phyloP scores from a whole-genome alignment of 53 echinoderm and acorn worm species.

The Hippasteria phrygiana region DNA sequence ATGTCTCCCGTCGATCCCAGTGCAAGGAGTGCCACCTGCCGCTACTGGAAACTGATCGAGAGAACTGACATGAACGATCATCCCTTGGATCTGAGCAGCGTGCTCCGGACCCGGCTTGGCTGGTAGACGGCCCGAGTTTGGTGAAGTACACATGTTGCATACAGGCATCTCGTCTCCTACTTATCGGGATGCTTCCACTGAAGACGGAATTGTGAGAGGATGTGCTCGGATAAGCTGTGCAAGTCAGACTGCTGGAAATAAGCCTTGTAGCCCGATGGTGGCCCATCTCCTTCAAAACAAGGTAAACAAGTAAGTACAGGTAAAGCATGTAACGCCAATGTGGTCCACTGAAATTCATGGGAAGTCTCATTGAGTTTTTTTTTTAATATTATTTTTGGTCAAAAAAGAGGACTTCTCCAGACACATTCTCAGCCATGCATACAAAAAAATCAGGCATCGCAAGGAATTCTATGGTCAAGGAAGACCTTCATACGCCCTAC shows the following conservation, averaged over 20 bases:
- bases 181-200: background rate
- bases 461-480: no score
- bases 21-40: conserved; percentile 55
- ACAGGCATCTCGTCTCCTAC: background rate
- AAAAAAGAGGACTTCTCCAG: no score
- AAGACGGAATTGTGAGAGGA: background rate
- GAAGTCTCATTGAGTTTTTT: no score
- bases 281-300: conserved; percentile 32
- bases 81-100: no score
- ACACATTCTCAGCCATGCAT: no score
- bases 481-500: no score
- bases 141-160: conserved; percentile 3
- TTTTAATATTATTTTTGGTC: no score
- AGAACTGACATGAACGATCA: background rate
- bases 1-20: conserved; percentile 50
- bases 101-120: background rate
- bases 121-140: background rate
- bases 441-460: no score
- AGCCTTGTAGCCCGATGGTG: background rate
- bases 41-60: background rate
- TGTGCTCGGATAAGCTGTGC: background rate
- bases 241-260: background rate
- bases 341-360: no score
- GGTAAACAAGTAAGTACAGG: no score
- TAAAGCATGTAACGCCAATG: no score